Conservation (phyloP, 2,888 invertebrate genomes). For the Athalia circularis region DNA sequence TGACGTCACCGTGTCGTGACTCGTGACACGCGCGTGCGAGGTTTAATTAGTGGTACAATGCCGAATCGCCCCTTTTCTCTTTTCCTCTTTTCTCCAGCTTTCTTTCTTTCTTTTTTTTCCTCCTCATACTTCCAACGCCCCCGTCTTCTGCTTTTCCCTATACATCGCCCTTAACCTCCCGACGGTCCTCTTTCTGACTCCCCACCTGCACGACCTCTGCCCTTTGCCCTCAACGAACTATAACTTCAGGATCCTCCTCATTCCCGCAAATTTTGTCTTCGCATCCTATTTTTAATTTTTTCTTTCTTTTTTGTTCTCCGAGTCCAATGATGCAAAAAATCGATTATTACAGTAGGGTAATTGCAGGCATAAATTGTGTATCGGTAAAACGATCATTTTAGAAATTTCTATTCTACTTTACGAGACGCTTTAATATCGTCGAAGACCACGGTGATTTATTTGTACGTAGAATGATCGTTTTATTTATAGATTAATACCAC, state of each 20-base stretch:
- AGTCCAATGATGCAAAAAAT: too few species aligned
- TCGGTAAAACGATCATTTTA: too few species aligned
- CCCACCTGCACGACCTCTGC: slow-evolving; percentile 69
- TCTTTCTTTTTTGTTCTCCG: too few species aligned
- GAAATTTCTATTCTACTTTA: too few species aligned
- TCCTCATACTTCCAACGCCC: neutral
- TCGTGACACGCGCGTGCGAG: slow-evolving; percentile 66
- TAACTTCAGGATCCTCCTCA: too few species aligned
- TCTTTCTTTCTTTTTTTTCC: neutral
- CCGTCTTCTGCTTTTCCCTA: neutral
- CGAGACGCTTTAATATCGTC: too few species aligned
- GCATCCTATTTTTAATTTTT: neutral
- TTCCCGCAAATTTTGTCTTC: too few species aligned
- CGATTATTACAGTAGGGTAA: too few species aligned
- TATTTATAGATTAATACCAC: too few species aligned
- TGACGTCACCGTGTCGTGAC: slow-evolving; percentile 68
- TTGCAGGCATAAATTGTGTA: too few species aligned
- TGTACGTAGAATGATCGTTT: too few species aligned
- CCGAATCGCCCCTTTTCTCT: slow-evolving; percentile 59
- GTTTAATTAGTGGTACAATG: slow-evolving; percentile 72
- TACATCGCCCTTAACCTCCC: slow-evolving; percentile 34
- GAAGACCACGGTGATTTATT: neutral
- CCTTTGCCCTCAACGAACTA: slow-evolving; percentile 61
- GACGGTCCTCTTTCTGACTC: slow-evolving; percentile 65
- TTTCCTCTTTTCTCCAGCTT: slow-evolving; percentile 47